Percentiles rank a stretch among this genome's conserved stretches.
Conservation (phyloP, 2,888 invertebrate species). For the Cyrtodaria siliqua region DNA sequence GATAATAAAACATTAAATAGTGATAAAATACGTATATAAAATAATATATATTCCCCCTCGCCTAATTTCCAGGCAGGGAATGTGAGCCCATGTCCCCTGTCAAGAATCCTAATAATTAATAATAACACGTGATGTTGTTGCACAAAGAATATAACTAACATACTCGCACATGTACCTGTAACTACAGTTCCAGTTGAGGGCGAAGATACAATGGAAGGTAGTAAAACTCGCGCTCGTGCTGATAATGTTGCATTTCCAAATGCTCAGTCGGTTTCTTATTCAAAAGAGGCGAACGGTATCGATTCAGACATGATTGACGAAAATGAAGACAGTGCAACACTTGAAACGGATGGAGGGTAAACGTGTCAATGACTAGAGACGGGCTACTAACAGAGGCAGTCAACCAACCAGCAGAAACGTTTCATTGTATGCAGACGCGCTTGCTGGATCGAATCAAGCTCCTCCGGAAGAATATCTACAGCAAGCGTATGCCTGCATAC, state of each 20-base stretch:
- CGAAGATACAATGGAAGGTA: slow-evolving; percentile 17
- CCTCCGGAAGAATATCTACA: slow-evolving; percentile 23
- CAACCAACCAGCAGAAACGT: slow-evolving; percentile 44
- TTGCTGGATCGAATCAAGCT: not conserved
- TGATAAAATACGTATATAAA: no score
- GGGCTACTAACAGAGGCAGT: slow-evolving; percentile 8
- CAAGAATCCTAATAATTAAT: no score
- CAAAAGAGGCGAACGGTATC: no score
- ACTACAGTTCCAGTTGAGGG: not conserved
- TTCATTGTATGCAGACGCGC: slow-evolving; percentile 28
- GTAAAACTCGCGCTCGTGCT: not conserved
- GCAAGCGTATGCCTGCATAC: slow-evolving; percentile 38
- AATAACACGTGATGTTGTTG: no score
- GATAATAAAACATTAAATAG: no score
- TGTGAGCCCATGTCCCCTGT: no score
- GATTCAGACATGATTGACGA: no score
- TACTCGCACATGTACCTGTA: not conserved
- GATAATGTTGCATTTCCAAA: not conserved
- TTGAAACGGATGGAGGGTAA: no score
- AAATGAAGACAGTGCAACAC: no score
- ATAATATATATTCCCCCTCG: no score
- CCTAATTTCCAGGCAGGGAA: no score
- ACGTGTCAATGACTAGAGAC: not conserved
- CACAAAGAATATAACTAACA: not conserved
- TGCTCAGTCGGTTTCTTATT: no score